These are phyloP conservation scores for Digitonthophagus gazella DNA, from an alignment of 2,888 invertebrate species.

Conservation along the genomic window DNA sequence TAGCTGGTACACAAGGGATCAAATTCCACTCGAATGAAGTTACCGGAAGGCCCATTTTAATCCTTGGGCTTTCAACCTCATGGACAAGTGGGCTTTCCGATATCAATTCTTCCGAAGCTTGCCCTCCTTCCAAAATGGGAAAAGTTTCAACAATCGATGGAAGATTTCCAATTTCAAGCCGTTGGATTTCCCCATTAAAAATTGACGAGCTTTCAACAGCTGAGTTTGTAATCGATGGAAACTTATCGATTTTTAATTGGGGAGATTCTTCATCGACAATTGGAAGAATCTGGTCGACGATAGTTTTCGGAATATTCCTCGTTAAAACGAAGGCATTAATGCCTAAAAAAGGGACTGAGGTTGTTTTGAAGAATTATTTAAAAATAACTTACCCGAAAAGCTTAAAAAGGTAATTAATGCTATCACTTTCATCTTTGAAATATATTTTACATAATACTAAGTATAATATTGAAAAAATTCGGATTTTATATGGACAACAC, in stretches of 20 bases:
- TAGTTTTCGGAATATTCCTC: background rate
- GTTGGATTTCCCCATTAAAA: background rate
- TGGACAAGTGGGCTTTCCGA: background rate
- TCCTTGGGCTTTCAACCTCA: background rate
- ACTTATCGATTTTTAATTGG: background rate
- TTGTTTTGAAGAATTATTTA: background rate
- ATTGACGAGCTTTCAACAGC: background rate
- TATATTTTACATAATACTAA: conserved; percentile 5
- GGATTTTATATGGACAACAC: conserved; percentile 6
- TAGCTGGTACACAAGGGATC: background rate
- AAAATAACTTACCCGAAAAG: conserved; percentile 1
- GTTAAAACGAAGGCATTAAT: conserved; percentile 8
- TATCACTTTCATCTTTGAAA: conserved; percentile 1
- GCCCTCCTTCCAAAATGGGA: background rate
- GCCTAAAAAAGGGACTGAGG: background rate
- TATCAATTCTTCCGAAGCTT: background rate
- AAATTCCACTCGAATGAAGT: background rate
- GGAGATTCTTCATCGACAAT: conserved; percentile 3
- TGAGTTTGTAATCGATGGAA: background rate
- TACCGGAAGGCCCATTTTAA: background rate
- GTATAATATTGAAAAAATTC: background rate
- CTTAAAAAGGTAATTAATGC: conserved; percentile 7
- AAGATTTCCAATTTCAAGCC: conserved; percentile 5
- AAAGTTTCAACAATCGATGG: background rate
- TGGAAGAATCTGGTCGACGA: background rate